Conservation (phyloP, 2,797 vertebrate genomes). For the Phylloscopus collybita region DNA sequence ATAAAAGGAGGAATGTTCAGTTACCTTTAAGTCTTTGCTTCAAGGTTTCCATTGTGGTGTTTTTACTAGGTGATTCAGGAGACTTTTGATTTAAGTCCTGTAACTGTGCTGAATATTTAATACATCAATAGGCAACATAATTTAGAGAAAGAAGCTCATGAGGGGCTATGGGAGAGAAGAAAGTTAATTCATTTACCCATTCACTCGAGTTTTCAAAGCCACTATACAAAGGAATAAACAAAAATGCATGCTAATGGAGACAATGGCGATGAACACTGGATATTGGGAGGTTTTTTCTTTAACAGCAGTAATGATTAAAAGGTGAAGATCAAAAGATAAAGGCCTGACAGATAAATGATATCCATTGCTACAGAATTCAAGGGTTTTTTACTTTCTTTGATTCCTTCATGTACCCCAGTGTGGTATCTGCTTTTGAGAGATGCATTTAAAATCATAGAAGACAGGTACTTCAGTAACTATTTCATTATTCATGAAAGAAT, state of each 20-base stretch:
- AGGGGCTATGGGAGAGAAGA: not conserved
- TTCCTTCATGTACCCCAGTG: not conserved
- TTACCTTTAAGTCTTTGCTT: not conserved
- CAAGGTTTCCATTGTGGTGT: not conserved
- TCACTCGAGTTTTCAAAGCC: not conserved
- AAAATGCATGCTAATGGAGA: not conserved
- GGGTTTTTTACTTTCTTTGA: not conserved
- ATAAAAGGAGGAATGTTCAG: not conserved
- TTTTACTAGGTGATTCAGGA: not conserved
- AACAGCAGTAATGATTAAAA: not conserved
- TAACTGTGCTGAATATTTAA: not conserved
- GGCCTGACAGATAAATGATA: not conserved
- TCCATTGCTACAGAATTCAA: not conserved
- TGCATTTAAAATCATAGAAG: not conserved
- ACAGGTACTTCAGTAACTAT: not conserved
- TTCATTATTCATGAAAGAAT: not conserved
- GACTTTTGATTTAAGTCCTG: not conserved
- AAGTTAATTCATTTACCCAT: not conserved
- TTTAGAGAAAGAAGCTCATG: not conserved
- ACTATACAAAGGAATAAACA: not conserved
- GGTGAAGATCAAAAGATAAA: not conserved
- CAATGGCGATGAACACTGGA: not conserved
- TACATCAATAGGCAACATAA: not conserved
- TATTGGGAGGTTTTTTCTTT: not conserved
- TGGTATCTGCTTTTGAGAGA: not conserved